A percentile compares a stretch with the other conserved stretches of the same genome.
Evolutionary conservation across 2,113 vertebrate genomes (phyloP).

Genomic region (Equus przewalskii): DNA sequence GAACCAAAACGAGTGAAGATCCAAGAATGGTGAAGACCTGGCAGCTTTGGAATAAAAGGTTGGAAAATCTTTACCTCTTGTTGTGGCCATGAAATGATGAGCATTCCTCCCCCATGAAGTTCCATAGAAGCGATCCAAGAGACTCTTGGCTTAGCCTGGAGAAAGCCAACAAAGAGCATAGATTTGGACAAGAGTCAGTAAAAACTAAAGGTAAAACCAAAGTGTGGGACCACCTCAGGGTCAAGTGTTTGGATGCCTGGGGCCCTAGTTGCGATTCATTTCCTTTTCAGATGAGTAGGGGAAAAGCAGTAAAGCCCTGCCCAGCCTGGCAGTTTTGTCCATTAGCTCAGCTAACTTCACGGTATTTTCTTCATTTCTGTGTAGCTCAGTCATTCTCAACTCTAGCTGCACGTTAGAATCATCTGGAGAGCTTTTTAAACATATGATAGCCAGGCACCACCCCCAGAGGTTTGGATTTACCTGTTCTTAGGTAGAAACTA

Average conservation of each 20-base stretch:
- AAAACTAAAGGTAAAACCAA: conserved; percentile 25
- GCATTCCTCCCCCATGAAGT: neutral
- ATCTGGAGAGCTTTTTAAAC: conserved; percentile 42
- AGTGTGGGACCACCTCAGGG: neutral
- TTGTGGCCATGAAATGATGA: neutral
- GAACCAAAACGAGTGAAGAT: conserved; percentile 48
- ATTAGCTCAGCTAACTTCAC: neutral
- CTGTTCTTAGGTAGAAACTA: conserved; percentile 30
- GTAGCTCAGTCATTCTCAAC: conserved; percentile 47
- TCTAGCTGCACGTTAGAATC: neutral
- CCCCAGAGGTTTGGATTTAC: neutral
- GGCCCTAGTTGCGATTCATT: neutral
- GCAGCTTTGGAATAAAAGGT: neutral
- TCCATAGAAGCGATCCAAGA: neutral
- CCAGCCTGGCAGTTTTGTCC: neutral
- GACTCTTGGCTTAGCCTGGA: neutral
- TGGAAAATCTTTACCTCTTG: neutral
- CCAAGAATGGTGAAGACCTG: conserved; percentile 24
- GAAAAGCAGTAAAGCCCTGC: neutral
- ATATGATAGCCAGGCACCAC: neutral
- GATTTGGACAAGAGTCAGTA: neutral
- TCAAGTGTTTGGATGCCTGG: neutral
- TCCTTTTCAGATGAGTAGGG: neutral
- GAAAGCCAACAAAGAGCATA: neutral
- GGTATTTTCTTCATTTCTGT: conserved; percentile 29